Percentiles rank a stretch among this genome's conserved stretches.
Conservation (phyloP, 2,113 vertebrate genomes). For the Syngnathoides biaculeatus region DNA sequence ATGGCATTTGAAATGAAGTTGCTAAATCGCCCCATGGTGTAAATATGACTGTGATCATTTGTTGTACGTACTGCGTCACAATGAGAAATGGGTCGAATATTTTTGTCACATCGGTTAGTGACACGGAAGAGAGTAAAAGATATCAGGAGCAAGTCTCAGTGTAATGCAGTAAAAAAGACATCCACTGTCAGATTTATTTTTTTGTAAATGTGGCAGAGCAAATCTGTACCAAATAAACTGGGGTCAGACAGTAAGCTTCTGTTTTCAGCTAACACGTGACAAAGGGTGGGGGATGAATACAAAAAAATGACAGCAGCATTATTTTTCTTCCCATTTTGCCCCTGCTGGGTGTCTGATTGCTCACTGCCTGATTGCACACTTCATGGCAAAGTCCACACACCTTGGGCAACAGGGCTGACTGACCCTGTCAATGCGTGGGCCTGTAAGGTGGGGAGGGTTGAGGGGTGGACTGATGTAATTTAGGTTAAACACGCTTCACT, state of each 20-base stretch:
- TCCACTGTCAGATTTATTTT: not conserved
- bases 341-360: not conserved
- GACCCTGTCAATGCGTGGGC: conserved; percentile 28
- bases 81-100: no score
- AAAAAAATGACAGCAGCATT: conserved; percentile 1
- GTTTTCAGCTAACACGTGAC: not conserved
- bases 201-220: not conserved
- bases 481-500: conserved; percentile 48
- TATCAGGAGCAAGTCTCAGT: no score
- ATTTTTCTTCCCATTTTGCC: conserved; percentile 12
- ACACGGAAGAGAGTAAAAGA: no score
- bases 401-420: conserved; percentile 22
- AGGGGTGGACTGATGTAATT: conserved; percentile 43
- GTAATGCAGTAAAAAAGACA: not conserved
- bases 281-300: not conserved
- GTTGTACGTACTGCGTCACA: no score
- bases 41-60: no score
- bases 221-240: not conserved
- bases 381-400: conserved; percentile 8
- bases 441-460: not conserved
- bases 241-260: not conserved
- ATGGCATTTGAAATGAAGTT: no score
- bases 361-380: conserved; percentile 1
- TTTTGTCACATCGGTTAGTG: no score
- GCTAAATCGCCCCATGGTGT: no score